Base-by-base conservation (phyloP, 1,140 invertebrate species). In the Aethina tumida region DNA sequence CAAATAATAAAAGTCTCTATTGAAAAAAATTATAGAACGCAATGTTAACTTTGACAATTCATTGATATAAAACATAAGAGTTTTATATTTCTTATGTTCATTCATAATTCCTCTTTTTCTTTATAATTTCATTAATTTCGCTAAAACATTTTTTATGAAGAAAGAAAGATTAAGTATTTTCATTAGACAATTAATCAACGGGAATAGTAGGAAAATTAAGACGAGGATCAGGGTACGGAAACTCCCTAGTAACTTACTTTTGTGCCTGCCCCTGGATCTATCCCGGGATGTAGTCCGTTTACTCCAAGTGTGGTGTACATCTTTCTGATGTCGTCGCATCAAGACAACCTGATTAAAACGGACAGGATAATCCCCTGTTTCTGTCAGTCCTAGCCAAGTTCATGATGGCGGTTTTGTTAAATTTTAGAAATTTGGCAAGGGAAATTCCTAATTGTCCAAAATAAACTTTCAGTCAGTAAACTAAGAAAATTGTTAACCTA, bases 291-390 rank as follows among this genome's bases (percentile, higher is more conserved):
- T 21, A n/a, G 26, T 30, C 37, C 26, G 19, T 26, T 39, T 29
- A 26, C 37, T 29, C 20, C 16, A 29, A 39, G 37, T 39, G 31
- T 29, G 30, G 31, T 26, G 26, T 39, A 30, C 37, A 39, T 39
- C 28, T 39, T 29, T 28, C 37, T 29, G 30, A 39, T 39, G 37
- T 39, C 37, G 29, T 39, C 37, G 37, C 37, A 39, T 39, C 37
- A 39, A 29, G 31, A 39, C 37, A 30, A 30, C 37, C 37, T 39
- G 37, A 39, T 39, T 39, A 39, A 39, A 39, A 39, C 37, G 37
- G 37, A 39, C 37, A 39, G 37, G 28, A 39, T 39, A 39, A 39
- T 39, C 27, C 37, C 37, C 28, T 32, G 37, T 26, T 39, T 29
- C 37, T 32, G 37, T 39, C 37, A 39, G 26, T 29, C 30, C 24